Evolutionary conservation across 53 echinoderm and acorn worm genomes (phyloP), one percentile per base, ranked within the genome.

Genomic region (Luidia sarsii): DNA sequence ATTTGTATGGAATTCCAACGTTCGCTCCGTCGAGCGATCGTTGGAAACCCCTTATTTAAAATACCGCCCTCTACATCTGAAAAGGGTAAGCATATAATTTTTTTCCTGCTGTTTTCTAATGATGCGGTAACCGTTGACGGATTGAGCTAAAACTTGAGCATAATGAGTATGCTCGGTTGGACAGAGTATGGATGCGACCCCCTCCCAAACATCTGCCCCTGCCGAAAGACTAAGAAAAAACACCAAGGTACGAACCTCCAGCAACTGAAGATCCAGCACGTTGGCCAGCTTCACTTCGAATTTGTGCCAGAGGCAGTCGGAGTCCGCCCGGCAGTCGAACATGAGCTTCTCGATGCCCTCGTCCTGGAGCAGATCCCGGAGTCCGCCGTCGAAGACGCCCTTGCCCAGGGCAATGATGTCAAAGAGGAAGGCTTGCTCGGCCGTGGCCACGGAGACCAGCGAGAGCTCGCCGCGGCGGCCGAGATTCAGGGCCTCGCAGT

Each of bases 291-390:
- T 74, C 37, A 74, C 74, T 0, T 7, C 28, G 41, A 3, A 39
- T 30, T 20, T 56, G 43, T 74, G 74, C 74, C 74, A 57, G 74
- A 74, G 74, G 29, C 74, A 74, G 30, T 74, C 74, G 0, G 74
- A 74, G 25, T 74, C 74, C 27, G 10, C 25, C 1, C 74, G 57
- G 59, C 74, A 74, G 74, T 74, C 74, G 29, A 74, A 74, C 74
- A 74, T 74, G 39, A 74, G 39, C 57, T 74, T 74, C 74, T 74
- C 56, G 22, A 56, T 37, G 41, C 0, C 28, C 1, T 56, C 29
- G 38, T 74, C 74, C 74, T 74, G 14, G 15, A 74, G 57, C 4
- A 74, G 28, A 4, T 74, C 57, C 1, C 19, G 5, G 6, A 74
- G 18, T 39, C 74, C 74, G 10, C 57, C 27, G 38, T 74, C 57